Conservation (phyloP, 2,113 vertebrate genomes). For the Thamnophis sirtalis region DNA sequence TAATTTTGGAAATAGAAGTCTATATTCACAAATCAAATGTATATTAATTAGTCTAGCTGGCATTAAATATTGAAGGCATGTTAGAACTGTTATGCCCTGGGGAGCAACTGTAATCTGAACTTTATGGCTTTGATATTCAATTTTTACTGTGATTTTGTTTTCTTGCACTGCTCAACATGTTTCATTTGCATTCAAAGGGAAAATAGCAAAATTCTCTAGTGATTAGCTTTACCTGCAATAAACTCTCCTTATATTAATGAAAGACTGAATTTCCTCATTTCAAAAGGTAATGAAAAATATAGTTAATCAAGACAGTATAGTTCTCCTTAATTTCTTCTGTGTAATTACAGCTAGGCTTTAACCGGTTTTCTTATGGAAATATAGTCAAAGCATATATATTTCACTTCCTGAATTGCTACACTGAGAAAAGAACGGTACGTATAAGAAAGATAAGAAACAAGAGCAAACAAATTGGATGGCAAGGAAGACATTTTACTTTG, state of each 20-base stretch:
- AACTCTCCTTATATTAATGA: slow-evolving; percentile 57
- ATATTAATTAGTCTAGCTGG: slow-evolving; percentile 38
- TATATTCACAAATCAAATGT: slow-evolving; percentile 35
- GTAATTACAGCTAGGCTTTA: slow-evolving; percentile 41
- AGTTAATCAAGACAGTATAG: slow-evolving; percentile 53
- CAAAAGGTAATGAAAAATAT: slow-evolving; percentile 62
- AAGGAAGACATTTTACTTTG: neutral
- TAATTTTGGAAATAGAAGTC: neutral
- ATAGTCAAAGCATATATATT: slow-evolving; percentile 27
- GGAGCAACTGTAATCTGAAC: slow-evolving; percentile 44
- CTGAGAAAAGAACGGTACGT: slow-evolving; percentile 4
- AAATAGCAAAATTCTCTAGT: slow-evolving; percentile 40
- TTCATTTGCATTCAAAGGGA: slow-evolving; percentile 49
- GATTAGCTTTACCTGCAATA: slow-evolving; percentile 57
- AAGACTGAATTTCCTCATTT: slow-evolving; percentile 45
- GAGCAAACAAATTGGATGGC: neutral
- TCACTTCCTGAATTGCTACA: slow-evolving; percentile 21
- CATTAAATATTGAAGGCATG: slow-evolving; percentile 35
- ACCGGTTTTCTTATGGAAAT: slow-evolving; percentile 43
- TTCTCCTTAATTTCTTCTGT: slow-evolving; percentile 44
- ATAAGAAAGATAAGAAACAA: neutral
- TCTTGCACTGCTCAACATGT: slow-evolving; percentile 43
- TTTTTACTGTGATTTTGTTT: slow-evolving; percentile 49
- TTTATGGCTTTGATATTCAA: slow-evolving; percentile 48
- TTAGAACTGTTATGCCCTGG: slow-evolving; percentile 36